A percentile compares a stretch with the other conserved stretches of the same genome.
These are phyloP conservation scores for Hecatera dysodea DNA, from an alignment of 2,888 invertebrate species.

Conservation along the genomic window DNA sequence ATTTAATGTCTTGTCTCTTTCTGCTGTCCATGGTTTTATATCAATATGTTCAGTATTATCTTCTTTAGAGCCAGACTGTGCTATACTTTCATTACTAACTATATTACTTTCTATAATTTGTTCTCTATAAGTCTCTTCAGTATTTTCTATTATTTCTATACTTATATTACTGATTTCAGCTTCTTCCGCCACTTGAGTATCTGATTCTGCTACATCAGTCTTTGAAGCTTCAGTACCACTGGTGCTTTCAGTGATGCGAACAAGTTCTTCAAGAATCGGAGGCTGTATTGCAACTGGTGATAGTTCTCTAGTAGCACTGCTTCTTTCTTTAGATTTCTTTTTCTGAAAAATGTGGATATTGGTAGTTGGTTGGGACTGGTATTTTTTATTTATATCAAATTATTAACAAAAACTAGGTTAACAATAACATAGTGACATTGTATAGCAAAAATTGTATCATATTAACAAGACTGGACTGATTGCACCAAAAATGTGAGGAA, in stretches of 20 bases:
- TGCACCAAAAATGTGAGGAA: background rate
- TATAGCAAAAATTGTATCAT: too few species aligned
- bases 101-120: conserved; percentile 22
- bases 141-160: conserved; percentile 33
- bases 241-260: conserved; percentile 18
- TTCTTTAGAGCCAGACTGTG: background rate
- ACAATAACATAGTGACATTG: too few species aligned
- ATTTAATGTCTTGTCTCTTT: background rate
- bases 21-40: background rate
- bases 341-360: conserved; percentile 72
- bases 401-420: background rate
- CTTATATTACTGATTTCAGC: conserved; percentile 30
- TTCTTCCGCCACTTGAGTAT: conserved; percentile 22
- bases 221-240: conserved; percentile 17
- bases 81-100: conserved; percentile 5
- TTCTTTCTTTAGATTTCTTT: conserved; percentile 78
- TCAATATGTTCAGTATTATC: conserved; percentile 29
- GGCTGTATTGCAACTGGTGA: conserved; percentile 28
- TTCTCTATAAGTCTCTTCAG: conserved; percentile 27
- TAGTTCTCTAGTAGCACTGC: conserved; percentile 27
- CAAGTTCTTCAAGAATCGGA: conserved; percentile 43
- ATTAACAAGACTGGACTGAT: too few species aligned
- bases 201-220: conserved; percentile 20
- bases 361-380: too few species aligned
- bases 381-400: background rate